Evolutionary conservation across 2,113 vertebrate genomes (phyloP), one percentile per base, ranked within the genome.

Genomic region (Patagioenas fasciata): DNA sequence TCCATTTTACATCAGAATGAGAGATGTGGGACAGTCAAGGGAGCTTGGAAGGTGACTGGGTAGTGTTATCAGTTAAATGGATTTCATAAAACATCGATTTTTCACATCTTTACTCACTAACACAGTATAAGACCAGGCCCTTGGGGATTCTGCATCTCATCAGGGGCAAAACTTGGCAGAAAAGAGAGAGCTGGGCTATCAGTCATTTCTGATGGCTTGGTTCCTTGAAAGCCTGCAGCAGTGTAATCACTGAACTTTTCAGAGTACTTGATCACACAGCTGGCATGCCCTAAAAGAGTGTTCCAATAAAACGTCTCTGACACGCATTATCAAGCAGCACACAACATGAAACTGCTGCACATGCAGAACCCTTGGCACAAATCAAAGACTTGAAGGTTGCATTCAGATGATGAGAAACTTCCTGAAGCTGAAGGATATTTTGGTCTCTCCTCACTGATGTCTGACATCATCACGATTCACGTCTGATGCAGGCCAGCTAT

Each of bases 1-100:
- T 84, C 60, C 56, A 86, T 93, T 96, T 93, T 25, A 92, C 86
- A 93, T 88, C 80, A 74, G 80, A 91, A 93, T 93, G 93, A 96
- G 85, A 91, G 67, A 92, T 75, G 57, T 0, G 0, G 72, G 57
- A 86, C 79, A 86, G 72, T 60, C 69, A 94, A 84, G 77, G 64
- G 86, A 96, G 69, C 60, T 83, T 78, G 57, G 61, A 93, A 93
- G 56, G 85, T 94, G 84, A 93, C 86, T 84, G 79, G 21, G 53
- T 78, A 88, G 42, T 61, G 60, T 94, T 92, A 90, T 92, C 72
- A 84, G 57, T 86, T 90, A 93, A 92, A 94, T 36, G 14, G 48
- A 84, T 95, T 95, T 90, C 54, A 72, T 66, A 95, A 92, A 89
- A 78, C 67, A 88, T n/a, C 17, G 21, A 25, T 65, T 83, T 94